Percentiles rank a stretch among this genome's conserved stretches.
Conservation (phyloP, 2,113 vertebrate species). For the Brachyhypopomus occidentalis region DNA sequence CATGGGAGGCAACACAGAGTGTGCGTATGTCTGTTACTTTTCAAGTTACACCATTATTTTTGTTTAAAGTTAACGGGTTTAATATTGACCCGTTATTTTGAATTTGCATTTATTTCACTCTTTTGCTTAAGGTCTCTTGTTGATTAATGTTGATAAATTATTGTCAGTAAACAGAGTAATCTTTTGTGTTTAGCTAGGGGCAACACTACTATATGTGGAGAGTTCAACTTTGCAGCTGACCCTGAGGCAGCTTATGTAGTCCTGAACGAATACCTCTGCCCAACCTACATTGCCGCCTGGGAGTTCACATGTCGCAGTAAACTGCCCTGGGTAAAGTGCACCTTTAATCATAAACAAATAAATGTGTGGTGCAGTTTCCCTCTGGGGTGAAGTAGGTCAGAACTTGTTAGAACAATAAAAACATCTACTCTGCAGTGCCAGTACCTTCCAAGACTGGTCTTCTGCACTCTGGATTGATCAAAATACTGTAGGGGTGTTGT, state of each 20-base stretch:
- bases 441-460: not conserved
- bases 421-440: too few relatives aligned
- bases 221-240: slow-evolving; percentile 79
- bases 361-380: too few relatives aligned
- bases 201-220: slow-evolving; percentile 73
- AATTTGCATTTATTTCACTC: not conserved
- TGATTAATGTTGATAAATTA: not conserved
- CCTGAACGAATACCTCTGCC: slow-evolving; percentile 75
- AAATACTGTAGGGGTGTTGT: not conserved
- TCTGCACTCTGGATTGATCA: not conserved
- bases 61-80: not conserved
- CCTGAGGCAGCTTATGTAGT: slow-evolving; percentile 80
- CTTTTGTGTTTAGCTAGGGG: slow-evolving; percentile 68
- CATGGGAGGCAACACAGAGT: slow-evolving; percentile 83
- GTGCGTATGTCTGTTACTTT: slow-evolving; percentile 58
- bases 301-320: slow-evolving; percentile 75
- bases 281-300: slow-evolving; percentile 77
- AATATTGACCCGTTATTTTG: not conserved
- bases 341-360: not conserved
- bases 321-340: slow-evolving; percentile 73
- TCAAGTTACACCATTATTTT: not conserved
- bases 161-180: not conserved
- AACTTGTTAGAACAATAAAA: too few relatives aligned
- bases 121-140: not conserved
- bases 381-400: too few relatives aligned